Evolutionary conservation across 2,888 invertebrate species (phyloP).

Genomic region (Brachyptera risi): DNA sequence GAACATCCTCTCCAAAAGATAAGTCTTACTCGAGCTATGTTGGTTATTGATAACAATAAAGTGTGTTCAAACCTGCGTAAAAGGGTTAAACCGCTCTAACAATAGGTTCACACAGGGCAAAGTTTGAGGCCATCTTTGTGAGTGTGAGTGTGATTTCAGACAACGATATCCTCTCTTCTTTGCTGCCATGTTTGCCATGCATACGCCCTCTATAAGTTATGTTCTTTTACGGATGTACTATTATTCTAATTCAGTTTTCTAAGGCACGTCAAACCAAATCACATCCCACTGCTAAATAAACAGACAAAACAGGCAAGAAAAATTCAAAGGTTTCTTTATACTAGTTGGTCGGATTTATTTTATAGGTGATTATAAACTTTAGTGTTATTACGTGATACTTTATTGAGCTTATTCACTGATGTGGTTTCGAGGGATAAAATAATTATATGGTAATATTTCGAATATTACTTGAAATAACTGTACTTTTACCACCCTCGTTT

Average conservation of each 20-base stretch:
- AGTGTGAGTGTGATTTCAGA: constrained; percentile 23
- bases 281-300: not conserved
- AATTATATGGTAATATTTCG: too few relatives aligned
- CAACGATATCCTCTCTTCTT: constrained; percentile 16
- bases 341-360: not conserved
- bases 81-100: not conserved
- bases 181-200: not conserved
- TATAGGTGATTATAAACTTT: constrained; percentile 3
- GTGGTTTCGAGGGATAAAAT: too few relatives aligned
- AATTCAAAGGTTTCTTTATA: not conserved
- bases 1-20: not conserved
- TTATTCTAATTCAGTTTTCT: constrained; percentile 2
- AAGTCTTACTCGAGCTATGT: too few relatives aligned
- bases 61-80: constrained; percentile 3
- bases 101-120: not conserved
- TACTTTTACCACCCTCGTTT: too few relatives aligned
- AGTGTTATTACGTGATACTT: too few relatives aligned
- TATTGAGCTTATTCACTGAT: too few relatives aligned
- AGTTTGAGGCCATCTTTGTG: constrained; percentile 4
- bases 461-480: too few relatives aligned
- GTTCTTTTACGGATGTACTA: not conserved
- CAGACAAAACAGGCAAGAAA: constrained; percentile 1
- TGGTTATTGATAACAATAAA: too few relatives aligned
- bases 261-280: not conserved
- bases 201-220: not conserved